Conservation (phyloP, 2,797 vertebrate species). For the Dicrostonyx torquatus region DNA sequence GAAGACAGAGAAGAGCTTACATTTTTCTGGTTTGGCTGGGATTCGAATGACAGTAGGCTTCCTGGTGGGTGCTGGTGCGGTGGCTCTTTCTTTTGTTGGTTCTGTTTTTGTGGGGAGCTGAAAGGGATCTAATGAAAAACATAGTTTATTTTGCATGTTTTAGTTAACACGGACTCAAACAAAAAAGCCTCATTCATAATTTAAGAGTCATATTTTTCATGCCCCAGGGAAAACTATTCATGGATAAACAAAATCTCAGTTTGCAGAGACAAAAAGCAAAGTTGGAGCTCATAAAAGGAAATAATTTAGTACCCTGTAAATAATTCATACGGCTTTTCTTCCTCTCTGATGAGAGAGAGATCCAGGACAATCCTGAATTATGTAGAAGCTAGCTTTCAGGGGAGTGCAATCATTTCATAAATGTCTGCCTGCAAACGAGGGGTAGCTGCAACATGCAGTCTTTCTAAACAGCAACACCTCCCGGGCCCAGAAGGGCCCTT, state of each 20-base stretch:
- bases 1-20: slow-evolving; percentile 79
- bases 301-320: slow-evolving; percentile 72
- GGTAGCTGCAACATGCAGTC: slow-evolving; percentile 59
- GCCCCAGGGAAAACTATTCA: slow-evolving; percentile 74
- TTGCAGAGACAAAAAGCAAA: slow-evolving; percentile 79
- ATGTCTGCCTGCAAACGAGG: slow-evolving; percentile 61
- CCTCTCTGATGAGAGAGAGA: slow-evolving; percentile 66
- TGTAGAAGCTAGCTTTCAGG: slow-evolving; percentile 70
- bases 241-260: slow-evolving; percentile 76
- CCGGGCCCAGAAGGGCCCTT: neutral
- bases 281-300: slow-evolving; percentile 76
- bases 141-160: slow-evolving; percentile 76
- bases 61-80: slow-evolving; percentile 82
- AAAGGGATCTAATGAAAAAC: slow-evolving; percentile 86
- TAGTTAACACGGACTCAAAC: slow-evolving; percentile 74
- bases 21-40: slow-evolving; percentile 88
- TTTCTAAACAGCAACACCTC: slow-evolving; percentile 18
- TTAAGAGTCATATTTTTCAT: slow-evolving; percentile 73
- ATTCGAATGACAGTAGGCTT: slow-evolving; percentile 97
- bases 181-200: slow-evolving; percentile 77
- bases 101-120: slow-evolving; percentile 86
- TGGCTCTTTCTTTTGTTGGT: slow-evolving; percentile 76
- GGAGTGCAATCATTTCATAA: slow-evolving; percentile 71
- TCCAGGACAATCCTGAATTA: slow-evolving; percentile 76
- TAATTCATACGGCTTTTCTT: slow-evolving; percentile 76